These are phyloP conservation scores for Oxyruncus cristatus DNA, from an alignment of 2,113 vertebrate species.

Conservation along the genomic window DNA sequence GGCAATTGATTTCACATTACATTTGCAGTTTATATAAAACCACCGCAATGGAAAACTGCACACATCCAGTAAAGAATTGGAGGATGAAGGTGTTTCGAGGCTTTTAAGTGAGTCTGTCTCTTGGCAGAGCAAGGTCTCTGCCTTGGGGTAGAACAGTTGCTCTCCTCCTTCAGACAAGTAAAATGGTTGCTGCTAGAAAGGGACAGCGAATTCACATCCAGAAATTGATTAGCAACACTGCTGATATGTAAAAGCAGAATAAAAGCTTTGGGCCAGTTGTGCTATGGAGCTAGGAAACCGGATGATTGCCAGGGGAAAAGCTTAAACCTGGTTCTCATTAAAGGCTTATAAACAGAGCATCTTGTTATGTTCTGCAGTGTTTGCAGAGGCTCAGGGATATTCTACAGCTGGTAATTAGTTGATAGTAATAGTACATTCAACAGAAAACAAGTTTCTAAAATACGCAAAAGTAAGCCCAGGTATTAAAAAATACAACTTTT, in stretches of 20 bases:
- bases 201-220: neutral
- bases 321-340: conserved; percentile 47
- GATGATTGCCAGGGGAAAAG: conserved; percentile 2
- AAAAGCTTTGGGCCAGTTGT: neutral
- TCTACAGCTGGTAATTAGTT: neutral
- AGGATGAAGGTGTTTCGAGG: neutral
- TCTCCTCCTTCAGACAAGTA: neutral
- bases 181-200: neutral
- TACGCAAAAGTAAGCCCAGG: neutral
- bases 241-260: neutral
- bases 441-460: neutral
- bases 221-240: neutral
- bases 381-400: neutral
- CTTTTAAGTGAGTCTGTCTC: neutral
- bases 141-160: neutral
- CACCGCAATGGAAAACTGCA: neutral
- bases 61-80: neutral
- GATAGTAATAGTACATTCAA: neutral
- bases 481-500: neutral
- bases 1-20: neutral
- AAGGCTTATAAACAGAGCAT: conserved; percentile 2
- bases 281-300: neutral
- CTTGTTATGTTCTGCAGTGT: neutral
- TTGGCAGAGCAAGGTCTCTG: neutral
- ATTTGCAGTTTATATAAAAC: neutral